Percentiles rank a stretch among this genome's conserved stretches.
phyloP scores from a whole-genome alignment of 2,888 invertebrate genomes.

The Aromia moschata region DNA sequence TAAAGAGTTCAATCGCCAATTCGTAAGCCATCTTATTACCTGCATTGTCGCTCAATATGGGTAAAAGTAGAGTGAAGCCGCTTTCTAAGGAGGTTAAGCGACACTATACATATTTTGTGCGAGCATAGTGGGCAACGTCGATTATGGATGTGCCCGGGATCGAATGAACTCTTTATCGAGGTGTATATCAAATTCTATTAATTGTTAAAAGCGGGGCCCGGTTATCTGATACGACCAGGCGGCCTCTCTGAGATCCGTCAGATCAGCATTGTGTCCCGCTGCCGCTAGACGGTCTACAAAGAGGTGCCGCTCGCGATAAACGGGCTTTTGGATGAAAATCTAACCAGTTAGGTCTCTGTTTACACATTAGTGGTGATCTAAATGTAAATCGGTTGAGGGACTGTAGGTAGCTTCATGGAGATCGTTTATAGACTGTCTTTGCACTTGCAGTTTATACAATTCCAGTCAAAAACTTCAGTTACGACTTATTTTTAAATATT shows the following conservation, averaged over 20 bases:
- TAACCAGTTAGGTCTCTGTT: not conserved
- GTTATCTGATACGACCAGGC: constrained; percentile 47
- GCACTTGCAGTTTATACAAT: no score
- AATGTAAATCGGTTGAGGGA: no score
- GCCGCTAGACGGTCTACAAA: constrained; percentile 11
- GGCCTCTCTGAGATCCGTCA: constrained; percentile 41
- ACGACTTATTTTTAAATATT: no score
- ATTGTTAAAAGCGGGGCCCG: constrained; percentile 44
- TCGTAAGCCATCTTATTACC: constrained; percentile 21
- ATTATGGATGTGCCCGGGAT: constrained; percentile 41
- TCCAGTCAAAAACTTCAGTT: no score
- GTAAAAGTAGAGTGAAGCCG: constrained; percentile 38
- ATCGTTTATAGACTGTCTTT: no score
- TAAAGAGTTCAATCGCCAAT: not conserved
- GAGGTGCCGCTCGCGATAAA: constrained; percentile 11
- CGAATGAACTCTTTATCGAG: constrained; percentile 51
- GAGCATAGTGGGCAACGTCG: constrained; percentile 35
- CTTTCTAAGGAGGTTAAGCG: constrained; percentile 43
- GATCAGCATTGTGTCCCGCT: constrained; percentile 36
- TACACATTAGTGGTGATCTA: not conserved
- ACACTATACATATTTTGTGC: constrained; percentile 36
- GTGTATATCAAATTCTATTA: constrained; percentile 48
- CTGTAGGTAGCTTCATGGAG: no score
- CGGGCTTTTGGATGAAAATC: not conserved
- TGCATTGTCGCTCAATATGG: constrained; percentile 26